Base-by-base conservation (phyloP, 1,140 invertebrate species). In the Sarcophaga bullata region DNA sequence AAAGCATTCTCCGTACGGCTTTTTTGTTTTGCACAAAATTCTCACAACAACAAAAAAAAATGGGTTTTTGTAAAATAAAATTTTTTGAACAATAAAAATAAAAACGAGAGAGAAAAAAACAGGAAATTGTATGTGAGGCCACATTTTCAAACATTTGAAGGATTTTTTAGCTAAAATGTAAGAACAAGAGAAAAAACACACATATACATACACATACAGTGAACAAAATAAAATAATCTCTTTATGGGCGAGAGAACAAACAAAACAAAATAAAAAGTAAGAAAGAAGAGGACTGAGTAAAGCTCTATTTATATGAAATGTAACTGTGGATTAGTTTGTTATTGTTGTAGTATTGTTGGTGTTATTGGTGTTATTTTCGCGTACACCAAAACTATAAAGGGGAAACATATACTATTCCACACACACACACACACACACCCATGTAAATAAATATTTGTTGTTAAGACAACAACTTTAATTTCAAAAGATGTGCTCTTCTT, bases 101-200 rank as follows among this genome's bases (percentile, higher is more conserved):
- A 37, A 58, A 58, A 58, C 15, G 13, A 58, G 15, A 15, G 13
- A 58, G 15, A 58, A 58, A 37, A 68, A 19, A 68, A 68, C 17
- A 68, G 19, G 10, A 68, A 68, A 68, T 19, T 9, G 25, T 19
- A n/a, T 10, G 8, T 68, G n/a, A 68, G 62, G 62, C 62, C 62
- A 68, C 62, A 68, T 68, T 68, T 68, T 68, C 8, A 25, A 19
- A 68, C 62, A 68, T 68, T 68, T 68, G 62, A 68, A 68, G 62
- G 62, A 68, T 68, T 68, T 68, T 62, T 37, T 37, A 37, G 54
- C n/a, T 62, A 68, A 68, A 68, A 68, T n/a, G 15, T 37, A 37
- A 37, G 25, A 1, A 37, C 1, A 37, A 37, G 25, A 37, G 25
- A 37, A 37, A 37, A 37, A 37, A 37, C 25, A 37, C 25, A 37